These are phyloP conservation scores for Sebastolobus alascanus DNA, from an alignment of 2,797 vertebrate genomes.

Conservation along the genomic window DNA sequence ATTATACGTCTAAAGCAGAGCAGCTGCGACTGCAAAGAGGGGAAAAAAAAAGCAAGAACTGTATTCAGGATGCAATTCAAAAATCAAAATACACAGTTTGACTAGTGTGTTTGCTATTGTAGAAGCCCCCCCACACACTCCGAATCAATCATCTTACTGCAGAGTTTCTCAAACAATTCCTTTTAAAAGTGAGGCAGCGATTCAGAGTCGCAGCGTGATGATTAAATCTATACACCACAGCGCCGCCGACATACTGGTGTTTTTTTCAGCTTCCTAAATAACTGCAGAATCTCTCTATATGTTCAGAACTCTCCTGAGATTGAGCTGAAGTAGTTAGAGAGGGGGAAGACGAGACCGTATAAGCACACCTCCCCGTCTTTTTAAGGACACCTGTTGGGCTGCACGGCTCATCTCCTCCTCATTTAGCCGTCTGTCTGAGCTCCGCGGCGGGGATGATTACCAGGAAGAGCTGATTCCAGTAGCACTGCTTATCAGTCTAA, in stretches of 20 bases:
- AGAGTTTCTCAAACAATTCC: slow-evolving; percentile 65
- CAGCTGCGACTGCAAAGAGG: slow-evolving; percentile 62
- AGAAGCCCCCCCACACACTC: slow-evolving; percentile 20
- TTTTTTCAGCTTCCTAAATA: slow-evolving; percentile 56
- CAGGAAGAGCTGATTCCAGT: slow-evolving; percentile 81
- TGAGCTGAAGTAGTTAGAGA: slow-evolving; percentile 57
- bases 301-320: slow-evolving; percentile 51
- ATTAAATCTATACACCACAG: slow-evolving; percentile 68
- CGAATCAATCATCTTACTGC: slow-evolving; percentile 67
- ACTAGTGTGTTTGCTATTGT: slow-evolving; percentile 61
- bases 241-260: slow-evolving; percentile 24
- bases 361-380: slow-evolving; percentile 74
- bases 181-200: slow-evolving; percentile 59
- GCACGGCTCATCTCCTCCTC: slow-evolving; percentile 84
- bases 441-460: slow-evolving; percentile 84
- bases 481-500: slow-evolving; percentile 85
- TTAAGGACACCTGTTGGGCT: slow-evolving; percentile 84
- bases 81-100: slow-evolving; percentile 70
- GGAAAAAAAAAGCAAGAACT: slow-evolving; percentile 26
- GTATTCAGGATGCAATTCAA: slow-evolving; percentile 48
- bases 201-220: slow-evolving; percentile 61
- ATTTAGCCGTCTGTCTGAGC: slow-evolving; percentile 84
- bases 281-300: slow-evolving; percentile 51
- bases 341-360: slow-evolving; percentile 38
- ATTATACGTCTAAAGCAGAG: slow-evolving; percentile 72